Evolutionary conservation across 2,797 vertebrate species (phyloP), one percentile per base, ranked within the genome.

Genomic region (Lates japonicus): DNA sequence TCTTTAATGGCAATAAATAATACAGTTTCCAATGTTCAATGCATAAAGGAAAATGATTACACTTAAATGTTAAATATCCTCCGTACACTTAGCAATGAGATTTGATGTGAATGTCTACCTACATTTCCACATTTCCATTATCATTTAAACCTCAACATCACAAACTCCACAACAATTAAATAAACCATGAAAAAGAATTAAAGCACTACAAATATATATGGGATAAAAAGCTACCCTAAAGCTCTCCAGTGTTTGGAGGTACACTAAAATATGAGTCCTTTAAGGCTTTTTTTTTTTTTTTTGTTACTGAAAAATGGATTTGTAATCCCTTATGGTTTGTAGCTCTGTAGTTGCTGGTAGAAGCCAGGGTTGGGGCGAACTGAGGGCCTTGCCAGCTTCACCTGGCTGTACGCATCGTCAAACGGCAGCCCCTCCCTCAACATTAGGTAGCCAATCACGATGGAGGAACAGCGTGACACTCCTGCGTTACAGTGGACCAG

Each of bases 401-500:
- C 97, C 88, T 95, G 51, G 46, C 94, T 88, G 90, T 96, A 97
- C 0, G 97, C 97, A 8, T 94, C 96, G 2, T 95, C 90, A 86
- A 99, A 98, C 16, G 83, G 82, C 35, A 98, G 95, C 90, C 94
- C 90, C 89, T 98, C 96, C 49, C 88, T 95, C 78, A 92, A 75
- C 96, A 99, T 99, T 63, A 99, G 92, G 92, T 98, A 98, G 51
- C 97, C 98, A 51, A 97, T 97, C 78, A 96, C 92, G 44, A 99
- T 61, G 22, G 98, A 96, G 0, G 97, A 94, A 11, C 97, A 96
- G 65, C 98, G 97, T 3, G 98, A 99, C 49, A 99, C 96, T 11
- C 98, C 98, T 1, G 98, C 98, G 1, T 99, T 99, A 46, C 98
- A 99, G 88, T 99, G 98, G 74, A 99, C 96, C 81, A 99, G 92